These are phyloP conservation scores for Lepidocolaptes lacrymiger DNA, from an alignment of 2,797 vertebrate species.

Conservation along the genomic window DNA sequence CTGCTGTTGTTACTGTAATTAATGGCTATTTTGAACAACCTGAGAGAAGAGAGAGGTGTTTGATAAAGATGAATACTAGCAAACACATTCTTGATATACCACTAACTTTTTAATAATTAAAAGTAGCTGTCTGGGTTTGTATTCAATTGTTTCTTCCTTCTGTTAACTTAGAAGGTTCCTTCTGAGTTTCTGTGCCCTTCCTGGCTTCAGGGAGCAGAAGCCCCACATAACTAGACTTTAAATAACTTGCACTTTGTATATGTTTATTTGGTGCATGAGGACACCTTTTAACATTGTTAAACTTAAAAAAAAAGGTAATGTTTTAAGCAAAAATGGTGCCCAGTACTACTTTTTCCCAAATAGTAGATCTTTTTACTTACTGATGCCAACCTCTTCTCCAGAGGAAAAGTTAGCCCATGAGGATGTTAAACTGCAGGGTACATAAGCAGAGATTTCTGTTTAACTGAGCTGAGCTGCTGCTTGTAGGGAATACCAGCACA, in stretches of 20 bases:
- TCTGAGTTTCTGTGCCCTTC: slow-evolving; percentile 36
- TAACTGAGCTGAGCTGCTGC: background rate
- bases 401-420: background rate
- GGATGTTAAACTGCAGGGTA: background rate
- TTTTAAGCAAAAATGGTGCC: background rate
- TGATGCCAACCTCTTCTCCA: background rate
- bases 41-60: background rate
- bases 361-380: background rate
- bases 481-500: background rate
- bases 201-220: slow-evolving; percentile 67
- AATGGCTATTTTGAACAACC: slow-evolving; percentile 63
- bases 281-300: slow-evolving; percentile 60
- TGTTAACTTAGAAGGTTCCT: slow-evolving; percentile 33
- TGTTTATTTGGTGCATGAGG: slow-evolving; percentile 66
- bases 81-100: slow-evolving; percentile 41
- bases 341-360: background rate
- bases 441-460: background rate
- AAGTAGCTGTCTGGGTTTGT: slow-evolving; percentile 45
- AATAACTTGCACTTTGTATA: slow-evolving; percentile 75
- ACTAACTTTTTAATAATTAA: slow-evolving; percentile 37
- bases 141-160: slow-evolving; percentile 39
- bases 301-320: slow-evolving; percentile 13
- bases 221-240: slow-evolving; percentile 45
- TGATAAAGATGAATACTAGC: background rate
- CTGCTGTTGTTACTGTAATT: slow-evolving; percentile 67